These are phyloP conservation scores for Pseudocheirus occidentalis DNA, from an alignment of 2,797 vertebrate genomes.

Conservation along the genomic window DNA sequence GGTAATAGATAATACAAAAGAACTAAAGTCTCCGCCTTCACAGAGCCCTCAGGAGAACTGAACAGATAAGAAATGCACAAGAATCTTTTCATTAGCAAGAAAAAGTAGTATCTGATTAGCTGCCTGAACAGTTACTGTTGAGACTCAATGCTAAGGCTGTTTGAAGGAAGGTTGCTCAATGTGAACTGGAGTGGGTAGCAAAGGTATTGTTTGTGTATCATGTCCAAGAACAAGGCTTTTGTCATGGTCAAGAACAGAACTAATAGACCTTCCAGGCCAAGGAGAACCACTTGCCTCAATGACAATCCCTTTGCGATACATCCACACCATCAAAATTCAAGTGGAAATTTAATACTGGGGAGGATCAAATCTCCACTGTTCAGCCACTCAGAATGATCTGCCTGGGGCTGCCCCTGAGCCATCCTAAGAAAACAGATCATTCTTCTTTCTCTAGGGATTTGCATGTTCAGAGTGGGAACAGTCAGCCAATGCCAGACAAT, in stretches of 20 bases:
- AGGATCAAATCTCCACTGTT: background rate
- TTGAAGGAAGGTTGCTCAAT: background rate
- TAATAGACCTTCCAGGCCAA: background rate
- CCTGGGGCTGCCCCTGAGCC: background rate
- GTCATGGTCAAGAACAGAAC: background rate
- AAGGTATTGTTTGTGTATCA: background rate
- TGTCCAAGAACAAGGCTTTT: background rate
- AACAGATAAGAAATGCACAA: background rate
- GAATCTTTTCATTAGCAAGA: background rate
- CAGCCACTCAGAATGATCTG: background rate
- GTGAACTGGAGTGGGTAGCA: background rate
- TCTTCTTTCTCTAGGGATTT: background rate
- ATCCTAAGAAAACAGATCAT: background rate
- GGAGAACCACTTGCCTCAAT: background rate
- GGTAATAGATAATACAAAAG: too few relatives aligned
- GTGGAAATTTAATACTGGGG: background rate
- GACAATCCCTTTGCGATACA: background rate
- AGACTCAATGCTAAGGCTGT: too few relatives aligned
- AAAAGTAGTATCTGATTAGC: background rate
- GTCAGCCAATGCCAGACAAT: background rate
- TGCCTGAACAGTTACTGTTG: background rate
- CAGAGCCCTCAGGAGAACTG: too few relatives aligned
- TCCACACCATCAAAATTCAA: background rate
- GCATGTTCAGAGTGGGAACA: background rate
- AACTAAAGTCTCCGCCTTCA: background rate